phyloP scores from a whole-genome alignment of 2,797 vertebrate genomes.

The Melanotaenia pygmaea region DNA sequence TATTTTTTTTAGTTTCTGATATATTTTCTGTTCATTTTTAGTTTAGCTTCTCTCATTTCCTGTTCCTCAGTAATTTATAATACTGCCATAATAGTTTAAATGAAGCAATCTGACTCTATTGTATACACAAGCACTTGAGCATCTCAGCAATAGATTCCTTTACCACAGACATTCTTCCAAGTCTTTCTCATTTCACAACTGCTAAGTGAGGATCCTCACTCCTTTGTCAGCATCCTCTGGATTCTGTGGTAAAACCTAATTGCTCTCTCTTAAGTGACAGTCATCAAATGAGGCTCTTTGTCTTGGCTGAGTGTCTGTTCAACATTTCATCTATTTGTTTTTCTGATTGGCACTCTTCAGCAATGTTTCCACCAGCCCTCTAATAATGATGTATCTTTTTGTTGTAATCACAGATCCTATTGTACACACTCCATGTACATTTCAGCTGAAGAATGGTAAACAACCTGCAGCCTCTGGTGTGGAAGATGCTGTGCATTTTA shows the following conservation, averaged over 20 bases:
- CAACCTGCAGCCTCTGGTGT: conserved; percentile 1
- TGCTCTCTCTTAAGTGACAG: conserved; percentile 62
- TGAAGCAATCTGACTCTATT: conserved; percentile 37
- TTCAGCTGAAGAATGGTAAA: conserved; percentile 31
- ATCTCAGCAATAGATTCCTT: conserved; percentile 43
- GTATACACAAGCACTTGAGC: conserved; percentile 29
- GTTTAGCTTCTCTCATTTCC: conserved; percentile 6
- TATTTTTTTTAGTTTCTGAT: conserved; percentile 11
- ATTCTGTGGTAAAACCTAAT: conserved; percentile 59
- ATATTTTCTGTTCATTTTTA: background rate
- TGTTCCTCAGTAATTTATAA: conserved; percentile 4
- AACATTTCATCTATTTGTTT: conserved; percentile 53
- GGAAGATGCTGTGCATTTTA: conserved; percentile 25
- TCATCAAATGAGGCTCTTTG: conserved; percentile 51
- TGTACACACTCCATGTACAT: conserved; percentile 25
- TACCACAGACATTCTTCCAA: conserved; percentile 32
- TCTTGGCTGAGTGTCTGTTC: conserved; percentile 46
- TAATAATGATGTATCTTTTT: conserved; percentile 43
- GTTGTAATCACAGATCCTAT: conserved; percentile 29
- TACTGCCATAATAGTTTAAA: conserved; percentile 20
- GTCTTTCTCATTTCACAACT: conserved; percentile 37
- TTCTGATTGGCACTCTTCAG: conserved; percentile 46
- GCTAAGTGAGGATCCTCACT: conserved; percentile 41
- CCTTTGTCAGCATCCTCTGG: conserved; percentile 41
- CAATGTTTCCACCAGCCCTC: conserved; percentile 11